These are phyloP conservation scores for Torymus aiolomorphi DNA, from an alignment of 2,888 invertebrate genomes.

Conservation along the genomic window DNA sequence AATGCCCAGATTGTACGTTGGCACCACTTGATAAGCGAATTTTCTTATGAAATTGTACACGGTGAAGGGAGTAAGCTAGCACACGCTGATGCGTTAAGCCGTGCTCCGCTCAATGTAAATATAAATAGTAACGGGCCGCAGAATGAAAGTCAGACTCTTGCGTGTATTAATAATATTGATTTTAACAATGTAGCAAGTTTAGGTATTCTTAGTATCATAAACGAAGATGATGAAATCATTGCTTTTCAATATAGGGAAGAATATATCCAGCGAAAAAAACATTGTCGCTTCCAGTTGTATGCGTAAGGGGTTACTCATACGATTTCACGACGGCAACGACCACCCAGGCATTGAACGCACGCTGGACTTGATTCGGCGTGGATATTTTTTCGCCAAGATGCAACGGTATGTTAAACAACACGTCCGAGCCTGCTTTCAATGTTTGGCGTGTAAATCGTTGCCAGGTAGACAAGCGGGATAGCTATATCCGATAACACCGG, in stretches of 20 bases:
- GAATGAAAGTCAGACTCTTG: no score
- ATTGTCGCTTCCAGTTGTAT: background rate
- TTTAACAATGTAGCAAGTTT: no score
- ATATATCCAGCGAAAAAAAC: background rate
- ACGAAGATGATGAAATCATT: background rate
- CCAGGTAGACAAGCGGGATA: slow-evolving; percentile 3
- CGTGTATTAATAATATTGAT: no score
- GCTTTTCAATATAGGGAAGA: background rate
- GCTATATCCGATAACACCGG: no score
- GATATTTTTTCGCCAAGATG: background rate
- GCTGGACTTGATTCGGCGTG: background rate
- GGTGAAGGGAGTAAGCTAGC: no score
- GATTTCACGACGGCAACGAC: background rate
- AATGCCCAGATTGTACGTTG: no score
- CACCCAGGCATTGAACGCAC: slow-evolving; percentile 1
- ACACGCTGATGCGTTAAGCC: no score
- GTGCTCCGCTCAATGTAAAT: no score
- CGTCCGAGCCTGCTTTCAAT: background rate
- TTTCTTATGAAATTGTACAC: no score
- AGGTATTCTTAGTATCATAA: no score
- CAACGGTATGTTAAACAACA: slow-evolving; percentile 2
- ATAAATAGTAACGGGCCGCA: no score
- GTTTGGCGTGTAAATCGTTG: background rate
- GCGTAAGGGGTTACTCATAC: background rate
- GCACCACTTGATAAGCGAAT: no score